Base-by-base conservation (phyloP, 2,888 invertebrate species). In the Drosophila anomalata region DNA sequence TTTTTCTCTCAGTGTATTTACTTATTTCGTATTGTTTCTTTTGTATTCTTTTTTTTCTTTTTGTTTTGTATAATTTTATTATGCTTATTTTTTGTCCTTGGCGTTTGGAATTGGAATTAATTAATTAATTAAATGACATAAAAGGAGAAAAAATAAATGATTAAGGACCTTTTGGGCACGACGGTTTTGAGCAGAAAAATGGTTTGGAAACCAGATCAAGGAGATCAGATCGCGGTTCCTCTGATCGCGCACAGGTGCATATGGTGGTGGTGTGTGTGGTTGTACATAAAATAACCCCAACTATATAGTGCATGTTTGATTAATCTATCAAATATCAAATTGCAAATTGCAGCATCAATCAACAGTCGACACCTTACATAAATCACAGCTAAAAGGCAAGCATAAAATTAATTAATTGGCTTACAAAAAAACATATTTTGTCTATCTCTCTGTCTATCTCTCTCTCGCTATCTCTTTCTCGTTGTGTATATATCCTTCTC, bases 341-440 rank as follows among this genome's bases (percentile, higher is more conserved):
- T 11, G 22, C 62, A 65, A 65, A 65, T 65, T 11, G 22, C 22
- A 20, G 44, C 20, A 44, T 65, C 46, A 53, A 65, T 52, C 53
- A 51, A 50, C 52, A 41, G 55, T 31, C 53, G 44, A 44, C 24
- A 54, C 47, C 65, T 51, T 71, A 48, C 42, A 41, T 70, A 78
- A 86, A 82, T 82, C 82, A 82, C 82, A 82, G 82, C 84, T 80
- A 86, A 87, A 79, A 81, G 82, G 82, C 87, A 87, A 82, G 82
- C 76, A 84, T 80, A 66, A 56, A 77, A 77, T 54, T 68, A 65
- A 65, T 53, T 65, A 65, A 65, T 53, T 46, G 46, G 39, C 42
- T 36, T 60, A 62, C 48, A 42, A 39, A 65, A 65, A 63, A 53
- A 36, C 36, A 36, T 53, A 51, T 17, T 17, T 56, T 55, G 20